Percentiles rank a stretch among this genome's conserved stretches.
Conservation (phyloP, 2,888 invertebrate genomes). For the Metellina segmentata region DNA sequence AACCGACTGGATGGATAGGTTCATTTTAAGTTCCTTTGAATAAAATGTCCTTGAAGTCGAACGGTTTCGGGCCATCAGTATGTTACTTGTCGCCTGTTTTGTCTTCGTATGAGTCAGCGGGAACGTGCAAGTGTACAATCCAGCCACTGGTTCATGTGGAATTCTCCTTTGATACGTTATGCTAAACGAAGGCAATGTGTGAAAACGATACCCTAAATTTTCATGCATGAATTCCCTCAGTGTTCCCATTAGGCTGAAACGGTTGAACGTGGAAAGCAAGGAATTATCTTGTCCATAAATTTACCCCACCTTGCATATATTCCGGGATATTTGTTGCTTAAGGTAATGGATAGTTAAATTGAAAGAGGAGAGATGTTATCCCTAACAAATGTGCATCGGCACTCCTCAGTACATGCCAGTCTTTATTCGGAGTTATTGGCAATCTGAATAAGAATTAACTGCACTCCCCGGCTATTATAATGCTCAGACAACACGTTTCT, state of each 20-base stretch:
- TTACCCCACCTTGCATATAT: constrained; percentile 25
- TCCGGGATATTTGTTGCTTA: constrained; percentile 43
- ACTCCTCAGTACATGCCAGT: background rate
- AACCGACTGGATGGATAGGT: no score
- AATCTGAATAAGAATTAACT: constrained; percentile 1
- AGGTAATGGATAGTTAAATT: constrained; percentile 57
- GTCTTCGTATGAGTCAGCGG: no score
- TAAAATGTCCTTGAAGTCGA: no score
- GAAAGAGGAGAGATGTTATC: constrained; percentile 31
- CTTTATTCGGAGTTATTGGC: constrained; percentile 12
- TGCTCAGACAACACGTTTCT: background rate
- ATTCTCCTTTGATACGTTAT: constrained; percentile 33
- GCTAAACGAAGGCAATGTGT: constrained; percentile 32
- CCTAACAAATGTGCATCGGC: constrained; percentile 12
- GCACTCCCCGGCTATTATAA: background rate
- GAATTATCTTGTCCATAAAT: constrained; percentile 51
- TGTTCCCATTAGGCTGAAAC: constrained; percentile 7
- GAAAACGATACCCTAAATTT: constrained; percentile 29
- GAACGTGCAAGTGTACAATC: no score
- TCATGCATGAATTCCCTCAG: constrained; percentile 32
- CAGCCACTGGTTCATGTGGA: constrained; percentile 3
- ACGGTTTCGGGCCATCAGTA: no score
- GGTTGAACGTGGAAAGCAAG: constrained; percentile 34
- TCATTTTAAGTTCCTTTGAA: no score
- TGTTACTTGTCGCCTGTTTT: no score